phyloP scores from a whole-genome alignment of 2,797 vertebrate genomes.

The Oreonectes daqikongensis region DNA sequence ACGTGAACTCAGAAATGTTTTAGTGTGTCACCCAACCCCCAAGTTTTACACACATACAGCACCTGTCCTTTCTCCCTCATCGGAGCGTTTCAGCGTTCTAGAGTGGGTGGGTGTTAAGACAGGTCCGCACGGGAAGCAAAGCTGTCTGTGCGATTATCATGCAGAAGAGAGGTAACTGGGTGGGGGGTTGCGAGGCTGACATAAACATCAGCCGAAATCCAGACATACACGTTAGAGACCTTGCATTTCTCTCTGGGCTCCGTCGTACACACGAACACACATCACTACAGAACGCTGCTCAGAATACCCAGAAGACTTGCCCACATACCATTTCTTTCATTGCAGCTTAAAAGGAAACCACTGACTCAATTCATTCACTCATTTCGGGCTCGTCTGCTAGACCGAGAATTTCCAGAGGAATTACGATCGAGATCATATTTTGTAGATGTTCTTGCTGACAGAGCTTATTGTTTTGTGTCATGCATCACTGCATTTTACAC shows the following conservation, averaged over 20 bases:
- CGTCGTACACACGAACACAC: neutral
- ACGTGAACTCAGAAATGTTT: constrained; percentile 8
- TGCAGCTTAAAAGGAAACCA: constrained; percentile 35
- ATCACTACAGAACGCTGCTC: constrained; percentile 30
- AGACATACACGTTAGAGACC: constrained; percentile 4
- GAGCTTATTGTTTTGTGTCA: neutral
- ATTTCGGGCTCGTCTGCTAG: neutral
- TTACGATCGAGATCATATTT: neutral
- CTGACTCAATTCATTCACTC: constrained; percentile 36
- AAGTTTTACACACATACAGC: constrained; percentile 28
- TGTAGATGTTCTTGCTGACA: neutral
- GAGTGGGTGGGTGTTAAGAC: constrained; percentile 31
- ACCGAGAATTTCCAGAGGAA: constrained; percentile 17
- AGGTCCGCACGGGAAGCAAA: constrained; percentile 27
- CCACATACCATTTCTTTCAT: constrained; percentile 26
- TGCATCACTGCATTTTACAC: neutral
- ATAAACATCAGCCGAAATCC: constrained; percentile 27
- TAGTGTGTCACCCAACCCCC: constrained; percentile 20
- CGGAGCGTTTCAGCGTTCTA: neutral
- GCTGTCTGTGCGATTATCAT: constrained; percentile 15
- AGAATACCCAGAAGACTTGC: constrained; percentile 10
- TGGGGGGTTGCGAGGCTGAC: neutral
- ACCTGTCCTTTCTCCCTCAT: constrained; percentile 34
- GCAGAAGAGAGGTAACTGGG: constrained; percentile 4
- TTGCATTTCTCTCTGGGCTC: neutral